phyloP scores from a whole-genome alignment of 2,888 invertebrate species.

The Rotaria macrura region DNA sequence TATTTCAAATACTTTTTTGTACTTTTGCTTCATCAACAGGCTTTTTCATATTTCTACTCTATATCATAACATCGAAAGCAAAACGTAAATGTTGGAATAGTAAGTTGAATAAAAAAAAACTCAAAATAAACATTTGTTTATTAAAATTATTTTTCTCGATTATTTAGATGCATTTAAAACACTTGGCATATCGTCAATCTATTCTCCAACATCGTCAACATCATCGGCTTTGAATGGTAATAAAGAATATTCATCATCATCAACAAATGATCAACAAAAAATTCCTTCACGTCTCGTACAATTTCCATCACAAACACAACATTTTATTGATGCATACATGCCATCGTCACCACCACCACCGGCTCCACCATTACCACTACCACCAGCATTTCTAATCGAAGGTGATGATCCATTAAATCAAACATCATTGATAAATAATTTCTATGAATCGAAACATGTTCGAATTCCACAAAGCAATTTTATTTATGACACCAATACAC shows the following conservation, averaged over 20 bases:
- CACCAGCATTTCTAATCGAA: not conserved
- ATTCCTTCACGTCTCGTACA: not conserved
- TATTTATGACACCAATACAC: not conserved
- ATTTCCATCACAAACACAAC: not conserved
- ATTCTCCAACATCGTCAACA: conserved; percentile 1
- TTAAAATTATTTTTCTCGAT: too few relatives aligned
- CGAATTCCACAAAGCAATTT: not conserved
- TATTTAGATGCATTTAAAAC: not conserved
- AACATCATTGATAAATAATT: not conserved
- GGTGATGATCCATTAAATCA: not conserved
- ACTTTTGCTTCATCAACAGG: conserved; percentile 43
- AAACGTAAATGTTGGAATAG: conserved; percentile 1
- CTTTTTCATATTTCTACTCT: conserved; percentile 41
- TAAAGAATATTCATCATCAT: not conserved
- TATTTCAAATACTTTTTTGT: conserved; percentile 46
- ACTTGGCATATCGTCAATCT: not conserved
- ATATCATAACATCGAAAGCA: conserved; percentile 34
- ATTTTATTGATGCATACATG: conserved; percentile 1
- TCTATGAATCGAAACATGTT: not conserved
- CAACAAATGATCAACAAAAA: not conserved
- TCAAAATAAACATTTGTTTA: too few relatives aligned
- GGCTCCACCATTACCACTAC: not conserved
- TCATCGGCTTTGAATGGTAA: not conserved
- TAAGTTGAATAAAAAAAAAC: not conserved
- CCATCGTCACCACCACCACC: not conserved